Percentiles rank a stretch among this genome's conserved stretches.
Conservation (phyloP, 37 sponge, comb jelly and placozoan species). For the Axinella damicornis region DNA sequence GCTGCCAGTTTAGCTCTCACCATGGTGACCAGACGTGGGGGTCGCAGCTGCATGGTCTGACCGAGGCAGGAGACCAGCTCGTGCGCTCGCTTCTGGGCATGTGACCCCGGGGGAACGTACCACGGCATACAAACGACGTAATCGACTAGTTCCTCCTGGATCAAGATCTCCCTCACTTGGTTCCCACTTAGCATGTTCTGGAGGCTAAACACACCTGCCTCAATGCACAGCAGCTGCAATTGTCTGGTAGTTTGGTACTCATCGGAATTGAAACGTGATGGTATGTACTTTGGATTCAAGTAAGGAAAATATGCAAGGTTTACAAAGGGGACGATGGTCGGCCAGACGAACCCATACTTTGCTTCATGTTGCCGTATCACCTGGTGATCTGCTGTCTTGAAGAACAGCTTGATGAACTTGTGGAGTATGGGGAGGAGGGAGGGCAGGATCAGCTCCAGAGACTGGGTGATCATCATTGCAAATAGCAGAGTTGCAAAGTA, state of each 20-base stretch:
- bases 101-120: not conserved
- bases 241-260: not conserved
- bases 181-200: not conserved
- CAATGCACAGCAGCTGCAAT: slow-evolving; percentile 6
- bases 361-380: slow-evolving; percentile 13
- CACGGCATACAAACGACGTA: slow-evolving; percentile 40
- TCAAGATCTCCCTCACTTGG: slow-evolving; percentile 6
- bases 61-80: slow-evolving; percentile 9
- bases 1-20: slow-evolving; percentile 26
- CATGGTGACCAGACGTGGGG: slow-evolving; percentile 24
- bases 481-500: slow-evolving; percentile 42
- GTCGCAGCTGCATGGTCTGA: slow-evolving; percentile 35
- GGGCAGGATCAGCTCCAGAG: slow-evolving; percentile 12
- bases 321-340: slow-evolving; percentile 35
- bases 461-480: slow-evolving; percentile 6
- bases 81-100: not conserved
- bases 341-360: slow-evolving; percentile 40
- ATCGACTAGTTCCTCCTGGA: slow-evolving; percentile 19
- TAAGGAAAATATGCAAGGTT: slow-evolving; percentile 29
- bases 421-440: not conserved
- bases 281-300: not conserved
- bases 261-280: not conserved
- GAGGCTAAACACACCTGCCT: slow-evolving; percentile 28
- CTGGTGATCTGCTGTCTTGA: not conserved
- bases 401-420: slow-evolving; percentile 23